Evolutionary conservation across 2,888 invertebrate species (phyloP).

Genomic region (Aleiodes leptofemur): DNA sequence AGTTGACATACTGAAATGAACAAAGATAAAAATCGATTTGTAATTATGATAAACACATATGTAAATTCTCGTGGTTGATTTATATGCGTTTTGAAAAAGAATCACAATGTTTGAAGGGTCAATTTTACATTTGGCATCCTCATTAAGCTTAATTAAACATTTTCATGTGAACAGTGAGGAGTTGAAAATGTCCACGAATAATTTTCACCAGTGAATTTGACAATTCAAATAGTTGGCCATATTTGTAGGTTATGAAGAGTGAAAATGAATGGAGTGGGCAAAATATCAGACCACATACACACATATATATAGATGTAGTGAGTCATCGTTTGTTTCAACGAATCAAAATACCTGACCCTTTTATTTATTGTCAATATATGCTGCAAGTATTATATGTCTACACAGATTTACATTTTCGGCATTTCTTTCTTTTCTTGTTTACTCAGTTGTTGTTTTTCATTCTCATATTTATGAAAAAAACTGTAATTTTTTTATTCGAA

Average conservation of each 20-base stretch:
- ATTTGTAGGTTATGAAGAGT: constrained; percentile 20
- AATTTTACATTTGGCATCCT: constrained; percentile 9
- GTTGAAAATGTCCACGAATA: background rate
- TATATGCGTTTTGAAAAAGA: background rate
- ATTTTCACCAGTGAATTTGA: constrained; percentile 3
- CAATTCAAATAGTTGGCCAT: background rate
- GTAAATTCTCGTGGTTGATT: constrained; percentile 3
- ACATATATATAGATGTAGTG: background rate
- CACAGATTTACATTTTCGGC: too few relatives aligned
- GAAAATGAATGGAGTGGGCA: constrained; percentile 9
- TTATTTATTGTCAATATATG: background rate
- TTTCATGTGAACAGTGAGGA: background rate
- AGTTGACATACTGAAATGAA: background rate
- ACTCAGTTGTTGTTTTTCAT: too few relatives aligned
- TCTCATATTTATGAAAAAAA: too few relatives aligned
- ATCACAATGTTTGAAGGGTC: background rate
- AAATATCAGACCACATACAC: background rate
- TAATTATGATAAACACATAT: constrained; percentile 2
- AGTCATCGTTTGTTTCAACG: background rate
- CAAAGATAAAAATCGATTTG: background rate
- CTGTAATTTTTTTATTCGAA: too few relatives aligned
- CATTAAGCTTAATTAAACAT: constrained; percentile 29
- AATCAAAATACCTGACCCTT: constrained; percentile 2
- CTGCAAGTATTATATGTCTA: too few relatives aligned
- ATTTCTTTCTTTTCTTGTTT: too few relatives aligned